These are phyloP conservation scores for Apis cerana DNA, from an alignment of 1,140 invertebrate species.

Conservation along the genomic window DNA sequence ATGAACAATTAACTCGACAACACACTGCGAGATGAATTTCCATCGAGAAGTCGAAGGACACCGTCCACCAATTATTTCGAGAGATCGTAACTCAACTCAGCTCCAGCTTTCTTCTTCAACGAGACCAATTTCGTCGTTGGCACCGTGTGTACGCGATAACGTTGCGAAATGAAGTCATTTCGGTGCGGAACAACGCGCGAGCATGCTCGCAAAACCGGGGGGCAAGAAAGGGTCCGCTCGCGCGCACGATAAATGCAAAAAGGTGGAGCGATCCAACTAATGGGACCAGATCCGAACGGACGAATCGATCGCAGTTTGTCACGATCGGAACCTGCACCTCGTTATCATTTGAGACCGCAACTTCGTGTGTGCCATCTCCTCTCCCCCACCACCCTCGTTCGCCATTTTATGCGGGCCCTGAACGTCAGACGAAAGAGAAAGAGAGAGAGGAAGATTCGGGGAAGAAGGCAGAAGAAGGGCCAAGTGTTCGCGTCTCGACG, in stretches of 20 bases:
- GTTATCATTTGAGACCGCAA: slow-evolving; percentile 23
- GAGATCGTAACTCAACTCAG: background rate
- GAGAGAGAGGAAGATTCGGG: no score
- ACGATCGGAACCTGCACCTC: slow-evolving; percentile 20
- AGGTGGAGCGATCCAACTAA: background rate
- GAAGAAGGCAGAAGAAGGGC: no score
- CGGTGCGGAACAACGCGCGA: background rate
- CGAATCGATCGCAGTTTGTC: slow-evolving; percentile 38
- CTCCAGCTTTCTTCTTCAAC: no score
- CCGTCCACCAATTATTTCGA: background rate
- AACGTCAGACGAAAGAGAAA: background rate
- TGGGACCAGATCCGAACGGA: background rate
- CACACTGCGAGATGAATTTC: no score
- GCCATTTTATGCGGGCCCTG: background rate
- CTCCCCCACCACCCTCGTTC: no score
- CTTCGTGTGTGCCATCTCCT: background rate
- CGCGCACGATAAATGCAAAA: slow-evolving; percentile 19
- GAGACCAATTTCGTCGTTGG: background rate
- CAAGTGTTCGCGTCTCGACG: no score
- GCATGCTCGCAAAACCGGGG: background rate
- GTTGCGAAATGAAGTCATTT: slow-evolving; percentile 29
- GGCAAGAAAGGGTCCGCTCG: background rate
- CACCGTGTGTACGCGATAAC: background rate
- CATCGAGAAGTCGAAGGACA: background rate
- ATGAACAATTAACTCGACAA: no score